Evolutionary conservation across 2,888 invertebrate genomes (phyloP), one percentile per base, ranked within the genome.

Genomic region (Isotomurus palustris): DNA sequence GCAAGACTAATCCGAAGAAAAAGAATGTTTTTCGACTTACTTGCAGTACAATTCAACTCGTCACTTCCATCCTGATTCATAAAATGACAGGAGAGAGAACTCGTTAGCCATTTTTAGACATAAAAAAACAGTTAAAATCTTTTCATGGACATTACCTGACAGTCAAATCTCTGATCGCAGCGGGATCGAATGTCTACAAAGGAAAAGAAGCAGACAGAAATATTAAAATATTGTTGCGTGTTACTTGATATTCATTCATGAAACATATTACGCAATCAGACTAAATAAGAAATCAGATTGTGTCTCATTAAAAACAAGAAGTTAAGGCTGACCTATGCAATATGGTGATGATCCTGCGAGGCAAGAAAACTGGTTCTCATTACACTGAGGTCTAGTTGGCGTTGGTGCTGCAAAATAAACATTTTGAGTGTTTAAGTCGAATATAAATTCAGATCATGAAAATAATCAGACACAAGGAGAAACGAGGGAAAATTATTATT

Each of bases 241-340:
- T n/a, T n/a, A n/a, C n/a, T n/a, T n/a, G n/a, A n/a, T n/a, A n/a
- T n/a, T n/a, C n/a, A n/a, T n/a, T n/a, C n/a, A n/a, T n/a, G n/a
- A n/a, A n/a, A n/a, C n/a, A n/a, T n/a, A n/a, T n/a, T n/a, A n/a
- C n/a, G n/a, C n/a, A n/a, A n/a, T n/a, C n/a, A n/a, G n/a, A n/a
- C n/a, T n/a, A n/a, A n/a, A n/a, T n/a, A n/a, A n/a, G n/a, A n/a
- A n/a, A n/a, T n/a, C n/a, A n/a, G n/a, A n/a, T n/a, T n/a, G n/a
- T n/a, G 22, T 41, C 29, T 28, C 17, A 36, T 50, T 22, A 27
- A 24, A 14, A 49, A 49, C 12, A 49, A 35, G 3, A 51, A n/a
- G 28, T 25, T n/a, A n/a, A n/a, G n/a, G n/a, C n/a, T n/a, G 45
- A 60, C 60, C 60, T 53, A 84, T 81, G 77, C 88, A 89, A 29